Evolutionary conservation across 1,140 invertebrate species (phyloP), one percentile per base, ranked within the genome.

Genomic region (Calephelis nemesis): DNA sequence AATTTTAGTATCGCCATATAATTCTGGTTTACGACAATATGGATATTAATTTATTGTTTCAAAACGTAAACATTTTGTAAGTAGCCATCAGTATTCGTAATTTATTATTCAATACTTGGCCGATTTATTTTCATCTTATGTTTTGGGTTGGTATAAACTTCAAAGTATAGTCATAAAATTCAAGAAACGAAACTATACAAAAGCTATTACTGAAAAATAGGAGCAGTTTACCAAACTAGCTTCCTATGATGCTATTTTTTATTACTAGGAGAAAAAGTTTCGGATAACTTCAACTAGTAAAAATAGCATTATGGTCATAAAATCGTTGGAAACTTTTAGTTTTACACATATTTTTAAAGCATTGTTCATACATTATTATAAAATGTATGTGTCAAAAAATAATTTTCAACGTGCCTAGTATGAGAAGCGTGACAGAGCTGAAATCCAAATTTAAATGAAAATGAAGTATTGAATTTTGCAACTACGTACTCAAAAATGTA

Each of bases 41-140:
- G 50, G 63, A 65, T 65, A 65, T 65, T 65, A 65, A 65, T 66
- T 66, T 66, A 66, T 66, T 66, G 65, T 66, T 66, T 7, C 54
- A 19, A 19, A 66, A 66, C 19, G 52, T 66, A 66, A 66, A 66
- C 65, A 58, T 52, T 45, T 54, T 52, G 49, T 66, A 58, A 66
- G 65, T 66, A 58, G 65, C 65, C 52, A 58, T 66, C 50, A 66
- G 65, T 54, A 66, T 19, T 58, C 42, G 65, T 58, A 45, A 66
- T 66, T 66, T 66, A 66, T 66, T 66, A 58, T 66, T 60, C 54
- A 60, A 58, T 66, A 58, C 65, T 47, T 58, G 65, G 52, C 42
- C 65, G 65, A 66, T 66, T 66, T 66, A 65, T 65, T 65, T 65
- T 52, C 64, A 66, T 66, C 65, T 54, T 40, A 45, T 47, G 65